Conservation (phyloP, 2,797 vertebrate genomes). For the Pseudomugil tenellus region DNA sequence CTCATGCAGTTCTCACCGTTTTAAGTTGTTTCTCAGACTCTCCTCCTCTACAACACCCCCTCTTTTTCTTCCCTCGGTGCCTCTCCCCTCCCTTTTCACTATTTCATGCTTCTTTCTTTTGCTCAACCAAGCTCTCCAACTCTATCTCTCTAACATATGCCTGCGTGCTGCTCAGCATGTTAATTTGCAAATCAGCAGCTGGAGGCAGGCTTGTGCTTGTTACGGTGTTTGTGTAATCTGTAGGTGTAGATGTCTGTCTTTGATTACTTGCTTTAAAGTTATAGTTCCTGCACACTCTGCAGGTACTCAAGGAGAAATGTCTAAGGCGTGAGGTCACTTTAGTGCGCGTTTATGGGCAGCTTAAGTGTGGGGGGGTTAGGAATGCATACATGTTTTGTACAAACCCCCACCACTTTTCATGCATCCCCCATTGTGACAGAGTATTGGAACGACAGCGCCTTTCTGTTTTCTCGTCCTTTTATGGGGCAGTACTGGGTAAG, state of each 20-base stretch:
- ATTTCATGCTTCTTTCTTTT: constrained; percentile 32
- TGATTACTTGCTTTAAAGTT: constrained; percentile 34
- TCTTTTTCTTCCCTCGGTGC: constrained; percentile 48
- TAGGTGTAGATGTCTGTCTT: constrained; percentile 49
- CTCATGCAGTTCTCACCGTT: constrained; percentile 51
- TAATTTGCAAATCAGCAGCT: constrained; percentile 49
- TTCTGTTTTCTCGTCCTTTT: constrained; percentile 56
- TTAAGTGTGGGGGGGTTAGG: constrained; percentile 56
- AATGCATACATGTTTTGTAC: constrained; percentile 66
- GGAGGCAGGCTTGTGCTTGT: constrained; percentile 66
- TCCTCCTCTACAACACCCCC: constrained; percentile 65
- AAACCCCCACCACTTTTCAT: constrained; percentile 32
- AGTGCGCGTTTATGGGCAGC: constrained; percentile 52
- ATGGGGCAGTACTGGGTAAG: constrained; percentile 65
- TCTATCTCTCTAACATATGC: constrained; percentile 32
- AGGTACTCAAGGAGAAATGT: constrained; percentile 58
- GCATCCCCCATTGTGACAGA: constrained; percentile 47
- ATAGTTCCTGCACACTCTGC: constrained; percentile 39
- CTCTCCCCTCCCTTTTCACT: constrained; percentile 48
- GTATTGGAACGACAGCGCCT: constrained; percentile 21
- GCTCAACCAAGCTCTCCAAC: constrained; percentile 38
- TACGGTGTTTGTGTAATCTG: constrained; percentile 47
- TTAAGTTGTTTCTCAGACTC: constrained; percentile 58
- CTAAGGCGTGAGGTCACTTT: constrained; percentile 34
- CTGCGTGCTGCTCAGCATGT: constrained; percentile 52